Evolutionary conservation across 30 jellyfish, hydroid and myxozoan genomes (phyloP).

Genomic region (Aurelia sp.): DNA sequence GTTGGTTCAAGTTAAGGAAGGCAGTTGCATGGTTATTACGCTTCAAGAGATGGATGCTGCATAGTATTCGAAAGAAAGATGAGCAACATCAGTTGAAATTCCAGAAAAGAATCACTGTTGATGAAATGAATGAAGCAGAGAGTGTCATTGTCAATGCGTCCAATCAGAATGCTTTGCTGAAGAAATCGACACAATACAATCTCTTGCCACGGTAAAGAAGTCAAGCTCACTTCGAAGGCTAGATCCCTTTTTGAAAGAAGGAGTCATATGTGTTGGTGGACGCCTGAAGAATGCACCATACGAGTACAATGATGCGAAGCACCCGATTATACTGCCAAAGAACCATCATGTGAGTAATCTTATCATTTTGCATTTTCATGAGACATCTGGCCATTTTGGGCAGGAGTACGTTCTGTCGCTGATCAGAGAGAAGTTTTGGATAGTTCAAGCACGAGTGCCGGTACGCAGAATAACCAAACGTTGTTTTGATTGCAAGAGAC

Average conservation of each 20-base stretch:
- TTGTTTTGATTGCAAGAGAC: slow-evolving; percentile 43
- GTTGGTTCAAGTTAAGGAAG: too few species aligned
- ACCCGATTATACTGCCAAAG: slow-evolving; percentile 40
- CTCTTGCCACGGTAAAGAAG: background rate
- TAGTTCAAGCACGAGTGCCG: slow-evolving; percentile 36
- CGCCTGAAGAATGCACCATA: slow-evolving; percentile 26
- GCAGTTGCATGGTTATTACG: slow-evolving; percentile 10
- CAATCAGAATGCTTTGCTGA: slow-evolving; percentile 22
- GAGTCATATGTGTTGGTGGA: slow-evolving; percentile 33
- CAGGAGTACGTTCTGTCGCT: slow-evolving; percentile 14
- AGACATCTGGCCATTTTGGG: slow-evolving; percentile 36
- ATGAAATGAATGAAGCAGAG: slow-evolving; percentile 11
- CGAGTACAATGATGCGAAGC: slow-evolving; percentile 1
- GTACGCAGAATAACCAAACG: slow-evolving; percentile 23
- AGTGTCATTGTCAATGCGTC: slow-evolving; percentile 8
- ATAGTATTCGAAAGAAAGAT: background rate
- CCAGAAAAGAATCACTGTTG: slow-evolving; percentile 16
- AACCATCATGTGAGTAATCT: slow-evolving; percentile 28
- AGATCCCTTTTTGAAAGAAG: slow-evolving; percentile 18
- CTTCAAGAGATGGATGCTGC: background rate
- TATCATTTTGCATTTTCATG: slow-evolving; percentile 17
- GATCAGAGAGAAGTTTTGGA: slow-evolving; percentile 53
- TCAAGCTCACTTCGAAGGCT: slow-evolving; percentile 10
- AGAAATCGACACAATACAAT: slow-evolving; percentile 1
- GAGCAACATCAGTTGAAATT: background rate